Evolutionary conservation across 2,797 vertebrate genomes (phyloP).

Genomic region (Cuculus canorus): DNA sequence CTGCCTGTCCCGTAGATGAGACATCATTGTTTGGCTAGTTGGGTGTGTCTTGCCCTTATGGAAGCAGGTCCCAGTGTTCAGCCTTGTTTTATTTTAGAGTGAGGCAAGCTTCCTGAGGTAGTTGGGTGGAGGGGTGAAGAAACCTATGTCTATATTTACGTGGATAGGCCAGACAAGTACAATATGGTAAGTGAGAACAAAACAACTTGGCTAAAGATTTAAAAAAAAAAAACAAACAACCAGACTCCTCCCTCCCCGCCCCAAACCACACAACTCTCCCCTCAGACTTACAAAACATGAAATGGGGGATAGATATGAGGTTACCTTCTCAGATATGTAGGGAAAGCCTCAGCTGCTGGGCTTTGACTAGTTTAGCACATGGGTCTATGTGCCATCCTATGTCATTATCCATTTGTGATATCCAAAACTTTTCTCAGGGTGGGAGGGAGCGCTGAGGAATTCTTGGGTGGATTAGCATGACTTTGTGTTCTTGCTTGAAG

Average conservation of each 20-base stretch:
- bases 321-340: neutral
- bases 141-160: neutral
- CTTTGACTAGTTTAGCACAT: neutral
- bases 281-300: neutral
- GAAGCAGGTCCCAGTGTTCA: neutral
- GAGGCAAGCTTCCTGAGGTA: neutral
- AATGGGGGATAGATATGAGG: neutral
- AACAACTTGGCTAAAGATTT: neutral
- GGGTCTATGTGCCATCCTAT: neutral
- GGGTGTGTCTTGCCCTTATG: neutral
- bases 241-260: too few species aligned
- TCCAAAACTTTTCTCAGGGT: neutral
- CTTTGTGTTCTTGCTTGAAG: neutral
- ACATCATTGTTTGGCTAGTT: neutral
- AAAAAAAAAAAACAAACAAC: neutral
- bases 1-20: neutral
- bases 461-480: neutral
- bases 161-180: neutral
- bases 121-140: neutral
- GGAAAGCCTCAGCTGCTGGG: neutral
- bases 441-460: neutral
- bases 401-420: neutral
- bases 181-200: neutral
- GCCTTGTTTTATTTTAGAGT: neutral
- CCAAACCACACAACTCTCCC: neutral